phyloP scores from a whole-genome alignment of 2,113 vertebrate genomes.

The Takifugu bimaculatus region DNA sequence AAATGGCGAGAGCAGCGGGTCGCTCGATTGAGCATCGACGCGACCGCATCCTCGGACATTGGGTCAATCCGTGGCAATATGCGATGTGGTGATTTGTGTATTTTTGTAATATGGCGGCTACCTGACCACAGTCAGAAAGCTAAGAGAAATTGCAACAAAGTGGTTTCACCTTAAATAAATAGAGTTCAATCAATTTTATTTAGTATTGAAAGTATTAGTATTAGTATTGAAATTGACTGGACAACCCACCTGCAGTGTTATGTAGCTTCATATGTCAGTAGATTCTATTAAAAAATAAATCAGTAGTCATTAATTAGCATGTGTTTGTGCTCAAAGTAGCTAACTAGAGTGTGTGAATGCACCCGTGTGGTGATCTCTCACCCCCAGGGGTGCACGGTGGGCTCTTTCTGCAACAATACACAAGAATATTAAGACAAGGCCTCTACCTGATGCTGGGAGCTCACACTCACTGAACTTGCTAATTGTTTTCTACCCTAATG shows the following conservation, averaged over 20 bases:
- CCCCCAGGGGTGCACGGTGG: too few species aligned
- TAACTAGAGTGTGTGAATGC: too few species aligned
- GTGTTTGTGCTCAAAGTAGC: too few species aligned
- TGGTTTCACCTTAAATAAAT: background rate
- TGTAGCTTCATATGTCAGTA: slow-evolving; percentile 35
- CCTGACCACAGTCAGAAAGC: background rate
- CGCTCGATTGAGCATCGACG: background rate
- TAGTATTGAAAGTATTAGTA: background rate
- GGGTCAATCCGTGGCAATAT: background rate
- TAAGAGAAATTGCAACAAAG: background rate
- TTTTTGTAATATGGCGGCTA: background rate
- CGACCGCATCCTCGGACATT: background rate
- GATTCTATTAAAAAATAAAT: slow-evolving; percentile 53
- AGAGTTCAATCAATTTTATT: background rate
- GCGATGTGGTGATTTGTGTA: background rate
- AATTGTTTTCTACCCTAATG: too few species aligned
- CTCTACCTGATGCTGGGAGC: too few species aligned
- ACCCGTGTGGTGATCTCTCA: too few species aligned
- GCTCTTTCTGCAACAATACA: too few species aligned
- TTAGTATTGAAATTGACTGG: background rate
- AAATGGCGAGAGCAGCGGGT: background rate
- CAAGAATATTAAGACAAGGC: too few species aligned
- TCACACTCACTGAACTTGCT: too few species aligned
- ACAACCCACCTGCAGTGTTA: background rate
- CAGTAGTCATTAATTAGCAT: slow-evolving; percentile 26